These are phyloP conservation scores for Tachycineta bicolor DNA, from an alignment of 2,113 vertebrate species.

Conservation along the genomic window DNA sequence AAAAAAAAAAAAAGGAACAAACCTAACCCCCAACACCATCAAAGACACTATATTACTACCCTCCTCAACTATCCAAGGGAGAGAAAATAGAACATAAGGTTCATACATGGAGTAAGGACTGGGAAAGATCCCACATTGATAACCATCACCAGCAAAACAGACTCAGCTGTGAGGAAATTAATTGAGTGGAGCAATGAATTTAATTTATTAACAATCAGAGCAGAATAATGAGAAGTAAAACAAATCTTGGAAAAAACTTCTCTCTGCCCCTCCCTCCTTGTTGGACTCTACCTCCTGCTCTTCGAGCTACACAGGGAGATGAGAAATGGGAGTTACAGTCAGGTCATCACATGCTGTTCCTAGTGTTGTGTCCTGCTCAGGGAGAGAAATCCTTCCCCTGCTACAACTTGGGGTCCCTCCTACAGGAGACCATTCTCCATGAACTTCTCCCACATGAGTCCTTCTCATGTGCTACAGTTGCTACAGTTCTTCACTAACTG, in stretches of 20 bases:
- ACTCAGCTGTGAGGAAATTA: not conserved
- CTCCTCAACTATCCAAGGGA: not conserved
- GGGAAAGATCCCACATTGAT: not conserved
- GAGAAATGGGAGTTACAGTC: not conserved
- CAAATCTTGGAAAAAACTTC: not conserved
- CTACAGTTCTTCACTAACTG: not conserved
- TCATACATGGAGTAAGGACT: not conserved
- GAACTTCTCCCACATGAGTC: not conserved
- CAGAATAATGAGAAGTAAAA: not conserved
- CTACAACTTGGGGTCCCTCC: not conserved
- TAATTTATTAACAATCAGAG: not conserved
- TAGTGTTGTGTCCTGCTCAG: not conserved
- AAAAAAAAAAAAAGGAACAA: too few relatives aligned
- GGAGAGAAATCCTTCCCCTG: not conserved
- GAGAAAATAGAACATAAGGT: not conserved
- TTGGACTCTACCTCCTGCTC: not conserved
- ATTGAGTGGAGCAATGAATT: not conserved
- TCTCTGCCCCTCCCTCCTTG: not conserved
- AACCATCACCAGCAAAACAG: not conserved
- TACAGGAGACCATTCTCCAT: not conserved
- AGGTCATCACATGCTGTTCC: not conserved
- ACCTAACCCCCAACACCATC: too few relatives aligned
- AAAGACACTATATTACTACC: not conserved
- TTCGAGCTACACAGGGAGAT: not conserved
- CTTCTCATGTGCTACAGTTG: not conserved